Evolutionary conservation across 2,113 vertebrate species (phyloP).

Genomic region (Loxodonta africana): DNA sequence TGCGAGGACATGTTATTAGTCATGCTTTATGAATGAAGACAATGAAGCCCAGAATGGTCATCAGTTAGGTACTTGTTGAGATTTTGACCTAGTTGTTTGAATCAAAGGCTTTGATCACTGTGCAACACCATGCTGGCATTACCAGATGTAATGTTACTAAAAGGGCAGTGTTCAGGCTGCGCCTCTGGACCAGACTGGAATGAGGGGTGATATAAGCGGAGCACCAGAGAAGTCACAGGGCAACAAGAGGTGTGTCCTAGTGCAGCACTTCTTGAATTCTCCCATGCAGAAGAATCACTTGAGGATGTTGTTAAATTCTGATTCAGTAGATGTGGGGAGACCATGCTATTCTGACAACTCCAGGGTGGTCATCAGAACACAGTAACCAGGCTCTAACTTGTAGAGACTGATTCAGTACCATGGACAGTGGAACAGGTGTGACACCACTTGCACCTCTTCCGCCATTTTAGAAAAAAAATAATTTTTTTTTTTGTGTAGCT

Average conservation of each 20-base stretch:
- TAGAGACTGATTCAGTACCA: conserved; percentile 71
- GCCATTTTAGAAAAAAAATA: not conserved
- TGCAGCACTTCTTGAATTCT: not conserved
- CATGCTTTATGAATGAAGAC: not conserved
- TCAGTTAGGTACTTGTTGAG: not conserved
- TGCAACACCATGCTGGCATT: not conserved
- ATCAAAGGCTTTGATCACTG: not conserved
- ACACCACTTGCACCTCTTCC: not conserved
- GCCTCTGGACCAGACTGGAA: not conserved
- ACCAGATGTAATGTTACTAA: not conserved
- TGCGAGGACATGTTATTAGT: not conserved
- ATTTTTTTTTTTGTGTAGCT: not conserved
- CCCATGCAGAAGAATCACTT: not conserved
- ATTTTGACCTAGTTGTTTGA: not conserved
- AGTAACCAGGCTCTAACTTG: not conserved
- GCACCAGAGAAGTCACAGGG: not conserved
- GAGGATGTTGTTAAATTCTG: not conserved
- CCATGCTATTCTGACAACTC: not conserved
- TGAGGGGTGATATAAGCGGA: not conserved
- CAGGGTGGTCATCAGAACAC: not conserved
- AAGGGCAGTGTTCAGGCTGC: not conserved
- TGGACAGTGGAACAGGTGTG: conserved; percentile 45
- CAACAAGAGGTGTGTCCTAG: not conserved
- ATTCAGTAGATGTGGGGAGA: not conserved
- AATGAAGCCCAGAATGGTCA: not conserved